phyloP scores from a whole-genome alignment of 1,140 invertebrate species.

The Wasmannia auropunctata region DNA sequence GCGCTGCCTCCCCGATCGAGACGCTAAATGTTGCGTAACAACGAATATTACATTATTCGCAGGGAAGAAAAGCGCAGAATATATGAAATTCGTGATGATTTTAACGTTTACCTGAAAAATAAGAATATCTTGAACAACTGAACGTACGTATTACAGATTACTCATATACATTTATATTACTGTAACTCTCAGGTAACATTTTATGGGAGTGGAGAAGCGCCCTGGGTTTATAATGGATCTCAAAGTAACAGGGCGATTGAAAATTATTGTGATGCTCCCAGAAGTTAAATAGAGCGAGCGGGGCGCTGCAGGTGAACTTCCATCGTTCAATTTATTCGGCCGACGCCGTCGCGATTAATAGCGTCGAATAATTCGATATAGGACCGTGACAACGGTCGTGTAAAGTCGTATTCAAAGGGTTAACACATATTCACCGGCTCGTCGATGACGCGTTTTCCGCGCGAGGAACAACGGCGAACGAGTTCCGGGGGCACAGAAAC shows the following conservation, averaged over 20 bases:
- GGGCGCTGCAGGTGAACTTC: background rate
- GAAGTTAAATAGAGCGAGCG: constrained; percentile 13
- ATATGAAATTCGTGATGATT: background rate
- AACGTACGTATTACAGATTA: background rate
- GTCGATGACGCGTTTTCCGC: constrained; percentile 48
- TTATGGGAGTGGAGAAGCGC: background rate
- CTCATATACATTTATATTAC: background rate
- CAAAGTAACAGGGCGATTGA: background rate
- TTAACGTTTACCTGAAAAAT: background rate
- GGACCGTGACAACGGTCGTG: background rate
- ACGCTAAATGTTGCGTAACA: constrained; percentile 35
- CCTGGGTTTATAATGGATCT: background rate
- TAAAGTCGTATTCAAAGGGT: constrained; percentile 37
- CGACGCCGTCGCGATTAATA: background rate
- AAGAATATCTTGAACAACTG: background rate
- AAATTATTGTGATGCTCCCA: background rate
- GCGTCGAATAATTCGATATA: constrained; percentile 23
- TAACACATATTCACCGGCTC: constrained; percentile 4
- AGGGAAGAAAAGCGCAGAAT: background rate
- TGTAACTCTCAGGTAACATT: background rate
- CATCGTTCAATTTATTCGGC: background rate
- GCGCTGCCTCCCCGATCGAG: background rate
- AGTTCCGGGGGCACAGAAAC: constrained; percentile 27
- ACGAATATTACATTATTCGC: constrained; percentile 8
- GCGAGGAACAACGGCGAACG: constrained; percentile 31